Evolutionary conservation across 2,797 vertebrate species (phyloP).

Genomic region (Thripadectes ignobilis): DNA sequence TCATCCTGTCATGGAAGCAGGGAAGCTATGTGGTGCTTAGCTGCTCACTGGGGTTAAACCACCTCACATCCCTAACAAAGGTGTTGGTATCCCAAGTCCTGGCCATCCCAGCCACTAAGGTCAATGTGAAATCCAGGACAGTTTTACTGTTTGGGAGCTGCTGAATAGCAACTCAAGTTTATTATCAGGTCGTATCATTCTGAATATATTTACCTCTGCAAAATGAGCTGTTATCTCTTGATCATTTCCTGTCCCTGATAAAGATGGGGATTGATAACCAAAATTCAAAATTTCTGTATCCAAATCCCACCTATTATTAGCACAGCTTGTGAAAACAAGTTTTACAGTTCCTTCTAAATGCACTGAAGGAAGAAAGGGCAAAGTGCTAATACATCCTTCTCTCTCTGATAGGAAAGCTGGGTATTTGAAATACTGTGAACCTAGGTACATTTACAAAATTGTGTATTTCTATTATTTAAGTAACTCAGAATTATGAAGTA

Average conservation of each 20-base stretch:
- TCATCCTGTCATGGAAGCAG: neutral
- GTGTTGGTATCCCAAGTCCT: neutral
- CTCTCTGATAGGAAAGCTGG: neutral
- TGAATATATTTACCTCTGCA: neutral
- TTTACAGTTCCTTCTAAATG: neutral
- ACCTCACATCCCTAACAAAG: neutral
- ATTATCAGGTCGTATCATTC: neutral
- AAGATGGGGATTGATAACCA: neutral
- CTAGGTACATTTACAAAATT: constrained; percentile 46
- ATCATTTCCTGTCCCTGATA: neutral
- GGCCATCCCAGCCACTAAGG: neutral
- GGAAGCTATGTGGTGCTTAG: neutral
- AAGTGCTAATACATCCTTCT: neutral
- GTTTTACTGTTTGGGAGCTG: neutral
- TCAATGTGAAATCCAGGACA: neutral
- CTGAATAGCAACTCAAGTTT: neutral
- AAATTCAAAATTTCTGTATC: neutral
- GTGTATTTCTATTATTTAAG: constrained; percentile 65
- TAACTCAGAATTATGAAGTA: constrained; percentile 61
- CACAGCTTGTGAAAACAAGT: neutral
- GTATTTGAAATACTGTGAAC: neutral
- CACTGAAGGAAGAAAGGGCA: neutral
- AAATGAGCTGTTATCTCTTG: neutral
- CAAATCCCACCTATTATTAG: neutral
- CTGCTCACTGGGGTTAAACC: neutral